Conservation (phyloP, 2,888 invertebrate genomes). For the Crossocerus cetratus region DNA sequence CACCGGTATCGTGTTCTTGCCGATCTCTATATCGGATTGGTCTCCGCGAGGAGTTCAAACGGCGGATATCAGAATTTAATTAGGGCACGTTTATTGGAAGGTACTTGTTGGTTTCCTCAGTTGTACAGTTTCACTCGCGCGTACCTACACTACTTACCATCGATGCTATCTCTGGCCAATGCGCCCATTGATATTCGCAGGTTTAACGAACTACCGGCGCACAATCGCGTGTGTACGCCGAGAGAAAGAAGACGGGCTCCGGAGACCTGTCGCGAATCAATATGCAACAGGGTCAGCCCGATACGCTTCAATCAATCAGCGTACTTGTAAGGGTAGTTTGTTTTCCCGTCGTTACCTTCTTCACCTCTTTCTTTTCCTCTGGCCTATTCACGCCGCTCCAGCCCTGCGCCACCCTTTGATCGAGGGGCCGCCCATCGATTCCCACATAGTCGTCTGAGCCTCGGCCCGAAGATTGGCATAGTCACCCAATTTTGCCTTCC, state of each 20-base stretch:
- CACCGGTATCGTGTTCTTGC: slow-evolving; percentile 31
- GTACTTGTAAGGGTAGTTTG: slow-evolving; percentile 14
- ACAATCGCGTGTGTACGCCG: background rate
- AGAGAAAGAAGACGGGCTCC: slow-evolving; percentile 24
- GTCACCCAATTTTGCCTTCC: background rate
- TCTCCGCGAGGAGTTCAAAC: background rate
- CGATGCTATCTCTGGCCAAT: slow-evolving; percentile 7
- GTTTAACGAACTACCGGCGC: slow-evolving; percentile 7
- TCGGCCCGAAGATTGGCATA: background rate
- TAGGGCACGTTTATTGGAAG: background rate
- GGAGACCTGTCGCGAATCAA: slow-evolving; percentile 32
- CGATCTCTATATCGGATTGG: slow-evolving; percentile 22
- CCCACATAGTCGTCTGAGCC: background rate
- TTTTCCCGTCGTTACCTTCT: slow-evolving; percentile 5
- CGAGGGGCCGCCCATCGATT: background rate
- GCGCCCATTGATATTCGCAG: slow-evolving; percentile 4
- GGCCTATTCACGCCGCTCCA: too few relatives aligned
- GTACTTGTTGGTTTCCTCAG: background rate
- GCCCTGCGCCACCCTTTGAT: background rate
- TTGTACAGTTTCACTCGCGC: background rate
- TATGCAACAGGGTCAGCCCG: slow-evolving; percentile 22
- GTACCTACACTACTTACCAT: slow-evolving; percentile 1
- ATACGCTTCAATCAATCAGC: slow-evolving; percentile 10
- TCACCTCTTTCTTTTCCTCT: slow-evolving; percentile 2
- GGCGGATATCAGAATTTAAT: background rate